phyloP scores from a whole-genome alignment of 2,113 vertebrate genomes.

The Typhlomys cinereus region DNA sequence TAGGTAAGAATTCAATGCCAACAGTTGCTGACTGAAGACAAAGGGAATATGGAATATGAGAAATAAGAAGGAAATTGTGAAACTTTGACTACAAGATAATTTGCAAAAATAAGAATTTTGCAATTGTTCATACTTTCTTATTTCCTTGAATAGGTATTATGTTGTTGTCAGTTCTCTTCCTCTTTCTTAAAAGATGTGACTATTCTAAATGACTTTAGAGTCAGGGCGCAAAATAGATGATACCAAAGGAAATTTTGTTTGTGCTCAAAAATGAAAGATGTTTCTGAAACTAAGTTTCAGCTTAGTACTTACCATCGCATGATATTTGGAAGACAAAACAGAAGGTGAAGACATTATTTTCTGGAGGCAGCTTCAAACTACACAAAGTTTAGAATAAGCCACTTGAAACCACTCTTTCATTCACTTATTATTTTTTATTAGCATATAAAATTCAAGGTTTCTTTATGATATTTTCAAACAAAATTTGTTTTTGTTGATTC shows the following conservation, averaged over 20 bases:
- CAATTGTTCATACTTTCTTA: background rate
- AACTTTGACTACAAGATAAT: background rate
- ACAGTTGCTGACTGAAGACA: background rate
- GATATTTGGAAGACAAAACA: background rate
- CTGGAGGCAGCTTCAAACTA: background rate
- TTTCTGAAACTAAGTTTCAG: background rate
- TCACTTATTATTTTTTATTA: background rate
- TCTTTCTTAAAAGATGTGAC: background rate
- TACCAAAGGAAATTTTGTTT: background rate
- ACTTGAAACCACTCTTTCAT: background rate
- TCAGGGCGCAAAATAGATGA: background rate
- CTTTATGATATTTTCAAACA: background rate
- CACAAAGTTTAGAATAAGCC: background rate
- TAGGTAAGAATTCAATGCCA: background rate
- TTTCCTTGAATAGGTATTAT: background rate
- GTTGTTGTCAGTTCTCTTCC: background rate
- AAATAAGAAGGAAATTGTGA: background rate
- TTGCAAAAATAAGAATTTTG: background rate
- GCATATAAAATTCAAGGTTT: background rate
- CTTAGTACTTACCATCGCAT: background rate
- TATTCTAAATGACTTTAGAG: background rate
- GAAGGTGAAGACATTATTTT: background rate
- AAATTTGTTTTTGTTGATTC: background rate
- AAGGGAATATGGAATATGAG: background rate
- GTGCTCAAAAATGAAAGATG: background rate